These are phyloP conservation scores for Arenaria interpres DNA, from an alignment of 2,113 vertebrate species.

Conservation along the genomic window DNA sequence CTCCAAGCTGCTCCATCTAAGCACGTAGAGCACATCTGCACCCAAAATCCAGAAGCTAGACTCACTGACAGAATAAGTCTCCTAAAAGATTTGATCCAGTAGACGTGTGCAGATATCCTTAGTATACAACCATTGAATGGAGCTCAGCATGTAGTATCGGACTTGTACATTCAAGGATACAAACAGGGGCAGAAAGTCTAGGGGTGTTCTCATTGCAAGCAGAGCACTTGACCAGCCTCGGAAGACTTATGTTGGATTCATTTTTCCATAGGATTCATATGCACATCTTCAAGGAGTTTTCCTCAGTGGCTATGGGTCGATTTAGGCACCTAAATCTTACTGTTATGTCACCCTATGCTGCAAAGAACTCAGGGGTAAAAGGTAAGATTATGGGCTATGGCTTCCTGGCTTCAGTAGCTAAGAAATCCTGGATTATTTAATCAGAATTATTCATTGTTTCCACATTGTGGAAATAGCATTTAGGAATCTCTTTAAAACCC, in stretches of 20 bases:
- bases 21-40: not conserved
- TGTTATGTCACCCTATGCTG: not conserved
- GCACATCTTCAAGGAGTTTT: not conserved
- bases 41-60: not conserved
- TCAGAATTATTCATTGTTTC: not conserved
- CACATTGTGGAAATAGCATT: not conserved
- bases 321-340: not conserved
- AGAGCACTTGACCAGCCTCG: not conserved
- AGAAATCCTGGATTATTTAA: not conserved
- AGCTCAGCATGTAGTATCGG: not conserved
- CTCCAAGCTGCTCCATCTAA: not conserved
- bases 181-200: not conserved
- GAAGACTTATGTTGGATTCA: not conserved
- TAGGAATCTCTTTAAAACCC: not conserved
- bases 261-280: not conserved
- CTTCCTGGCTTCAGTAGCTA: not conserved
- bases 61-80: not conserved
- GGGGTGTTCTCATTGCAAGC: not conserved
- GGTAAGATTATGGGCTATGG: not conserved
- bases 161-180: not conserved
- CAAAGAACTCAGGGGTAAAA: not conserved
- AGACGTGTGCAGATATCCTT: not conserved
- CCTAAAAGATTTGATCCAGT: not conserved
- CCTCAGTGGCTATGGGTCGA: not conserved
- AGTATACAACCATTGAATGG: not conserved